A percentile compares a stretch with the other conserved stretches of the same genome.
Evolutionary conservation across 2,888 invertebrate species (phyloP).

Genomic region (Synergus itoensis): DNA sequence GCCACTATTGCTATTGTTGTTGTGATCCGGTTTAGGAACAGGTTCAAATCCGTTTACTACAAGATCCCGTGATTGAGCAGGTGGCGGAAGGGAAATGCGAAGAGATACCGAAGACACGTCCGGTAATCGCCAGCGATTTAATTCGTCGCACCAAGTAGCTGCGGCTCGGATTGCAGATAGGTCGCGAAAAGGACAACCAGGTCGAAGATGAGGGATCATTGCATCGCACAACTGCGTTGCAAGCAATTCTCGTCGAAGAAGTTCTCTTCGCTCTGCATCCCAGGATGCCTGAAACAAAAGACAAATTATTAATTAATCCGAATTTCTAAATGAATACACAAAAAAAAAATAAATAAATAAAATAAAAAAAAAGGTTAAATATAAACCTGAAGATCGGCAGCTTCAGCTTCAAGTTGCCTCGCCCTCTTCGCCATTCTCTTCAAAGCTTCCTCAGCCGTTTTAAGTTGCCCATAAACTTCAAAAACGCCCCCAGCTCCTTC

Average conservation of each 20-base stretch:
- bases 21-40: constrained; percentile 66
- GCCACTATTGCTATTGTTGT: constrained; percentile 58
- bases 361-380: neutral
- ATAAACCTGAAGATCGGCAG: constrained; percentile 71
- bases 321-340: neutral
- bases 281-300: constrained; percentile 69
- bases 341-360: neutral
- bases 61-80: constrained; percentile 59
- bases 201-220: constrained; percentile 74
- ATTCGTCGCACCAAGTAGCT: constrained; percentile 74
- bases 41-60: constrained; percentile 55
- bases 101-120: constrained; percentile 65
- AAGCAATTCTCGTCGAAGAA: constrained; percentile 73
- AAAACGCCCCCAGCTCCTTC: constrained; percentile 73
- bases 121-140: constrained; percentile 74
- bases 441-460: constrained; percentile 74
- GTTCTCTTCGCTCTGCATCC: constrained; percentile 75
- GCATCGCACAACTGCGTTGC: constrained; percentile 75
- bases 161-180: constrained; percentile 67
- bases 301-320: neutral
- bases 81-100: constrained; percentile 71
- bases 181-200: constrained; percentile 75
- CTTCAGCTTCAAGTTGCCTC: constrained; percentile 73
- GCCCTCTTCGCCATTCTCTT: constrained; percentile 73
- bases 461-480: constrained; percentile 75